Base-by-base conservation (phyloP, 2,113 vertebrate species). In the Clarias macrocephalus region DNA sequence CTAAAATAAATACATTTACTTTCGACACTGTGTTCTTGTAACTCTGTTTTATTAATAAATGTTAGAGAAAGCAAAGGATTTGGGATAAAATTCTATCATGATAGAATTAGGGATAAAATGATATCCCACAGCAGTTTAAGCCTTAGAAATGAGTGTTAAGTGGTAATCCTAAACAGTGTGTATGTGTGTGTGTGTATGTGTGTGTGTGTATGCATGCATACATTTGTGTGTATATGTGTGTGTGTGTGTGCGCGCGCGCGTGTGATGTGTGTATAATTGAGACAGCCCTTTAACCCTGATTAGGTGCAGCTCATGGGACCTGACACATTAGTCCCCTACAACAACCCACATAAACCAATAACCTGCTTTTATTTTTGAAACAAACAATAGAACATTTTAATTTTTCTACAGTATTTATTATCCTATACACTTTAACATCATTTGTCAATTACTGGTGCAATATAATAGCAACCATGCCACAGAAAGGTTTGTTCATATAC, bases 281-380 rank as follows among this genome's bases (percentile, higher is more conserved):
- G 88, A 87, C 89, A 80, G 80, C 82, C 82, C 89, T 93, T 88
- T 92, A 91, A 91, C 91, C 90, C 92, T 89, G 92, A 92, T 91
- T 89, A 88, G 91, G 92, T 90, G 87, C 88, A 90, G 90, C 89
- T 88, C 89, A 84, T 72, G 84, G 87, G 88, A 80, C 88, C 88
- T 92, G 92, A 91, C 88, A 87, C 85, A 86, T 70, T 86, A 88
- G 89, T 91, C 90, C 76, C 80, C 66, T 87, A 87, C 81, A 87
- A 62, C 85, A 65, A 70, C 88, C 89, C 85, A 89, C 86, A 85
- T 81, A 89, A 87, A 87, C 85, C 42, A 21, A 83, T 54, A 77
- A 63, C 80, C 80, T 87, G 21, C 80, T 63, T 87, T 73, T 73
- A 82, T 56, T 87, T 87, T 73, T 82, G 12, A 83, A 57, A 72